Evolutionary conservation across 2,797 vertebrate genomes (phyloP), one percentile per base, ranked within the genome.

Genomic region (Tragopan temminckii): DNA sequence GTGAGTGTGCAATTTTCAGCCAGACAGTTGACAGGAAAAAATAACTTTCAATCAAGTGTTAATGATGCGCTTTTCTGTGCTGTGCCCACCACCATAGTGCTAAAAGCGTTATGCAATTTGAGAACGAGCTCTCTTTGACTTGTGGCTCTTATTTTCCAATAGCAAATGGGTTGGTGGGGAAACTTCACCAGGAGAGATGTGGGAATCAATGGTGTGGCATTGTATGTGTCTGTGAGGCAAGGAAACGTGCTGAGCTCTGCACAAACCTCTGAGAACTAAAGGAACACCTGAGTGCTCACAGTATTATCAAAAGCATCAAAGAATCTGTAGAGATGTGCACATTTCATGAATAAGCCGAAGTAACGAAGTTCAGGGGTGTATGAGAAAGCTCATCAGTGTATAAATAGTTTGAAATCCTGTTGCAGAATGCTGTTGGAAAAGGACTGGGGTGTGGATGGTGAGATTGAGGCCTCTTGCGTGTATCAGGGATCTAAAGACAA

Each of bases 101-200:
- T 36, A 31, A 68, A 63, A 91, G 67, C 27, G 38, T 42, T 31
- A n/a, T 45, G 59, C 57, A 67, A 40, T 53, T 74, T 57, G 53
- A 90, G 70, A 94, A 80, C 52, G 57, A 74, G 57, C 52, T 93
- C 52, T 25, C 46, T 87, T 77, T 90, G 88, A 84, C 52, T 86
- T 61, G 20, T 27, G 53, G 19, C 24, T 27, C 27, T 24, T 84
- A 68, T 84, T 81, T 91, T 70, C 53, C 17, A 77, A 64, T 7
- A 70, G 70, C 57, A 90, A 63, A 90, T 40, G 8, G 91, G 86
- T 76, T 81, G 70, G 25, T 74, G 67, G 63, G 40, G 69, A 81
- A 86, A 19, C 17, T 43, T 90, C 81, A 42, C 38, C 48, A 78
- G 62, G 66, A 86, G 45, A 91, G 70, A 52, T 13, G 12, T 0